Conservation (phyloP, 2,797 vertebrate species). For the Odontamblyopus rebecca region DNA sequence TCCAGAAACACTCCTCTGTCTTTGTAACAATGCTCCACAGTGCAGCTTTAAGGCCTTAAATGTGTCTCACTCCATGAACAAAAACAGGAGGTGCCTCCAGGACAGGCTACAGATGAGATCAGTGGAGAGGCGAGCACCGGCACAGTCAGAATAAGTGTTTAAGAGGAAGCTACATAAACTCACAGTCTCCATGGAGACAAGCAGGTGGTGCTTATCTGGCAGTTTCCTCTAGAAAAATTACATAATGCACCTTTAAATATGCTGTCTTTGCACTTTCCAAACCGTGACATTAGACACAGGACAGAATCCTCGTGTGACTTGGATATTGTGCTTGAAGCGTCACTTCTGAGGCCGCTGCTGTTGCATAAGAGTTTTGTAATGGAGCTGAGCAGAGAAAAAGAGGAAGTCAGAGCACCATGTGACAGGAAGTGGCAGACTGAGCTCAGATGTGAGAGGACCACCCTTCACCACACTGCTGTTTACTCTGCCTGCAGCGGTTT, state of each 20-base stretch:
- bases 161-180: no score
- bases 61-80: no score
- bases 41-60: no score
- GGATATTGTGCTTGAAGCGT: background rate
- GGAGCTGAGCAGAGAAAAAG: background rate
- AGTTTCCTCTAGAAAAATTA: no score
- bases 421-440: background rate
- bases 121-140: no score
- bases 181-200: no score
- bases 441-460: background rate
- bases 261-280: background rate
- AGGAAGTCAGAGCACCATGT: background rate
- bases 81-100: no score
- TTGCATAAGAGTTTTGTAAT: background rate
- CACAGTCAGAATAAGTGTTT: no score
- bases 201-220: no score
- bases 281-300: background rate
- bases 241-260: background rate
- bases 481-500: background rate
- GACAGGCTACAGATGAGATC: no score
- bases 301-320: no score
- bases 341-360: background rate
- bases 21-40: no score
- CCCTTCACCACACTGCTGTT: background rate
- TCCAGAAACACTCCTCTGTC: background rate